These are phyloP conservation scores for Atherinosoma microstoma DNA, from an alignment of 2,797 vertebrate species.

Conservation along the genomic window DNA sequence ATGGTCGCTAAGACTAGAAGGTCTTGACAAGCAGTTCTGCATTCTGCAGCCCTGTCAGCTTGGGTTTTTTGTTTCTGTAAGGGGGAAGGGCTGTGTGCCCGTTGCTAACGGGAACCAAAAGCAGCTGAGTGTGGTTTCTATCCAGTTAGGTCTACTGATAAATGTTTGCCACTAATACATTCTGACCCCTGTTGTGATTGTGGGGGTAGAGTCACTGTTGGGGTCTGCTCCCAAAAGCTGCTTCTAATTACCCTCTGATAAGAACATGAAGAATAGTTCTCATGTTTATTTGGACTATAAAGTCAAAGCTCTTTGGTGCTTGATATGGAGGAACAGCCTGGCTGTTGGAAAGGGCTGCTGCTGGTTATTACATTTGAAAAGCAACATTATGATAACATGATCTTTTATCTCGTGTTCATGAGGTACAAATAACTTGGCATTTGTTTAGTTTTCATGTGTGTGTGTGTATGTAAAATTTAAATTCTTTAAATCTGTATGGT, in stretches of 20 bases:
- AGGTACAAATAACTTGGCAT: conserved; percentile 39
- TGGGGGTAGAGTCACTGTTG: conserved; percentile 48
- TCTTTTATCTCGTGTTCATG: conserved; percentile 18
- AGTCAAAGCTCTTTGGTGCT: conserved; percentile 33
- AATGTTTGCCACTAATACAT: conserved; percentile 65
- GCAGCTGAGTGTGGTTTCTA: conserved; percentile 63
- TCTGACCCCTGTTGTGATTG: conserved; percentile 55
- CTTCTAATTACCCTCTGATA: conserved; percentile 73
- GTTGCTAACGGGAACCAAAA: conserved; percentile 49
- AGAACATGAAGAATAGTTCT: conserved; percentile 43
- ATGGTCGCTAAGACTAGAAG: conserved; percentile 7
- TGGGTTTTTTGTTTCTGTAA: conserved; percentile 34
- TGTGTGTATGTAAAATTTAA: not conserved
- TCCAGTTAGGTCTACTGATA: conserved; percentile 55
- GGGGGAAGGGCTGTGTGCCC: not conserved
- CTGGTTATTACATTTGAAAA: conserved; percentile 31
- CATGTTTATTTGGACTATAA: conserved; percentile 45
- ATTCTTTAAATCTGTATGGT: conserved; percentile 8
- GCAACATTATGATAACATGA: conserved; percentile 19
- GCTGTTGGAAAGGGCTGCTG: conserved; percentile 17
- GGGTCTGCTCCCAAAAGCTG: conserved; percentile 64
- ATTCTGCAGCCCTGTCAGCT: conserved; percentile 31
- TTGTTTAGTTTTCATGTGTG: not conserved
- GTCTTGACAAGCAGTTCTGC: conserved; percentile 14
- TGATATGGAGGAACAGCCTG: conserved; percentile 32